Evolutionary conservation across 2,888 invertebrate genomes (phyloP).

Genomic region (Tiliacea citrago): DNA sequence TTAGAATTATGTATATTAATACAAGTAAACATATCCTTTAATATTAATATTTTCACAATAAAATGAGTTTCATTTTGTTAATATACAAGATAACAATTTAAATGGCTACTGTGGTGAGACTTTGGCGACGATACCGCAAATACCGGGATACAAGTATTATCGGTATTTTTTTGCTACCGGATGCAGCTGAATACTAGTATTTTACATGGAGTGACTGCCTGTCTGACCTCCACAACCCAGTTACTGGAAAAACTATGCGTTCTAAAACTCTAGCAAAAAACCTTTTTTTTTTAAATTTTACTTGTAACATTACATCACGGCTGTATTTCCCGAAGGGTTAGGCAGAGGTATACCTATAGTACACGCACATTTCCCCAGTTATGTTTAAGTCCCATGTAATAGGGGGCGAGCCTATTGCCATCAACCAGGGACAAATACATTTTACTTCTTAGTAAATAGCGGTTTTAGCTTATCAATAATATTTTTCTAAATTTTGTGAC

Average conservation of each 20-base stretch:
- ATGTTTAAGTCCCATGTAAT: neutral
- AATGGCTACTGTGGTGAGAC: slow-evolving; percentile 48
- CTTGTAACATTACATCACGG: neutral
- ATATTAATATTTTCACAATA: slow-evolving; percentile 61
- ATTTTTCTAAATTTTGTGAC: slow-evolving; percentile 28
- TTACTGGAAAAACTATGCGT: neutral
- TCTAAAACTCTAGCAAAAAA: slow-evolving; percentile 15
- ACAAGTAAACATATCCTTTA: slow-evolving; percentile 52
- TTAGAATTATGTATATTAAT: slow-evolving; percentile 14
- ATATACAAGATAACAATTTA: slow-evolving; percentile 64
- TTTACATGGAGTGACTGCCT: slow-evolving; percentile 5
- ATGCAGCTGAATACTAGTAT: neutral
- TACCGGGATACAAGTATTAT: neutral
- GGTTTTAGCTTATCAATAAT: slow-evolving; percentile 31
- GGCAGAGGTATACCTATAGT: neutral
- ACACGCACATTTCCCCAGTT: neutral
- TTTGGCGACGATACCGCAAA: slow-evolving; percentile 19
- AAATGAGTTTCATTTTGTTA: slow-evolving; percentile 65
- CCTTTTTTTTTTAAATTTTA: neutral
- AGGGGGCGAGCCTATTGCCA: neutral
- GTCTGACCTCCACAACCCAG: neutral
- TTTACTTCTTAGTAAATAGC: slow-evolving; percentile 12
- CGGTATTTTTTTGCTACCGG: neutral
- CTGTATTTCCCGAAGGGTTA: neutral
- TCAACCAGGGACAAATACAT: neutral